Percentiles rank a stretch among this genome's conserved stretches.
phyloP scores from a whole-genome alignment of 2,797 vertebrate species.

The Heteromormyrus szaboi region DNA sequence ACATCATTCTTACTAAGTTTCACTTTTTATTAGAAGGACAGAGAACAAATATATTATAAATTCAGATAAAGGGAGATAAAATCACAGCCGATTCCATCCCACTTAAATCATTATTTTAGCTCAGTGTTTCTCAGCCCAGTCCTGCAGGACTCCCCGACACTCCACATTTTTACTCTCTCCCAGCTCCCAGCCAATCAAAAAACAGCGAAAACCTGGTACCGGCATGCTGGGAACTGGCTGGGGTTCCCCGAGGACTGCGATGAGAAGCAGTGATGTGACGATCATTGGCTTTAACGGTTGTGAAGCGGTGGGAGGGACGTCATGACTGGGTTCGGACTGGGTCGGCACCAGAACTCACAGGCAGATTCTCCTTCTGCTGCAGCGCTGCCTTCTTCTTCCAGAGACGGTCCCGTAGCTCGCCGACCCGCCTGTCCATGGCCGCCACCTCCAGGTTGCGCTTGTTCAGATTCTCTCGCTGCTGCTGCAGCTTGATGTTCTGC shows the following conservation, averaged over 20 bases:
- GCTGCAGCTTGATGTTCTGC: slow-evolving; percentile 81
- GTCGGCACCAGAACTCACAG: slow-evolving; percentile 61
- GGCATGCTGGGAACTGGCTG: background rate
- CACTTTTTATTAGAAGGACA: background rate
- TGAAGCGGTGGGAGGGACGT: background rate
- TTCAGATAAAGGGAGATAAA: background rate
- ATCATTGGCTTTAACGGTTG: background rate
- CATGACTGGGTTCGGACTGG: background rate
- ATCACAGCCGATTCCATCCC: background rate
- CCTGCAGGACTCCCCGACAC: background rate
- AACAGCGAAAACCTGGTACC: background rate
- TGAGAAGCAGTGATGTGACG: background rate
- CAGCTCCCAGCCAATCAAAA: background rate
- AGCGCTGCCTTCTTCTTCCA: slow-evolving; percentile 92
- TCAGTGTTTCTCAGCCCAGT: background rate
- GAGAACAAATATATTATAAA: background rate
- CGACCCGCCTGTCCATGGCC: slow-evolving; percentile 81
- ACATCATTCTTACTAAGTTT: background rate
- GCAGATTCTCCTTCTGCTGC: slow-evolving; percentile 82
- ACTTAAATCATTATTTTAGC: background rate
- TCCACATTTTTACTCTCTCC: background rate
- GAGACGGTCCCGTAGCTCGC: slow-evolving; percentile 82
- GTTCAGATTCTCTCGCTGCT: slow-evolving; percentile 83
- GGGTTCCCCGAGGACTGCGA: background rate
- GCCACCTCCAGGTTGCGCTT: slow-evolving; percentile 82